Evolutionary conservation across 2,113 vertebrate genomes (phyloP), one percentile per base, ranked within the genome.

Genomic region (Ivindomyrus marchei): DNA sequence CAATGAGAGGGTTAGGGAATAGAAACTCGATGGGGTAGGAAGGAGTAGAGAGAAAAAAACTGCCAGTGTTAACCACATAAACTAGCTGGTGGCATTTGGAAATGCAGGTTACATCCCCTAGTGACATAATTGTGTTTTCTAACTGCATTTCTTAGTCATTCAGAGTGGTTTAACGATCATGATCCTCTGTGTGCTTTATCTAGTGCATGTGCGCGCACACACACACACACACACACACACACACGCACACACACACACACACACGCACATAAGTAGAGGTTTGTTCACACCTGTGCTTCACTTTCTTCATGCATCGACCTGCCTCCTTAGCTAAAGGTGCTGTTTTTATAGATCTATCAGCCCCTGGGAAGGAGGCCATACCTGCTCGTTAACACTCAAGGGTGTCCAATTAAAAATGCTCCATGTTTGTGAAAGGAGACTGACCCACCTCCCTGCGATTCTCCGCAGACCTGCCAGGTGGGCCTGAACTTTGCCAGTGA

Each of bases 401-500:
- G 62, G 62, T 70, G 62, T 70, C 62, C 62, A 70, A 70, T 70
- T 70, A 70, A 70, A 70, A 70, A 70, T 80, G 36, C 39, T 42
- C 36, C 74, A 2, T 36, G 36, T 80, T 36, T 80, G 36, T 42
- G 17, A 42, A 77, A 42, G 31, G 36, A 19, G 31, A 8, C 85
- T 87, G 21, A 52, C 62, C 50, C 86, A 74, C 90, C 89, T 27
- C 24, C 9, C 27, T 85, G 36, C 9, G 21, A 46, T 47, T 85
- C 10, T 92, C 93, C 95, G 93, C 93, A 99, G 98, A 94, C 95
- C 90, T 98, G 96, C 96, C 98, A 99, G 95, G 96, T 99, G 94
- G 98, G 98, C 93, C 96, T 99, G 94, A 99, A 99, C 96, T 99
- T 99, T 95, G 97, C 98, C 94, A 98, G 91, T 90, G 98, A 99